phyloP scores from a whole-genome alignment of 37 sponge, comb jelly and placozoan species.

The Trichoplax adhaerens region DNA sequence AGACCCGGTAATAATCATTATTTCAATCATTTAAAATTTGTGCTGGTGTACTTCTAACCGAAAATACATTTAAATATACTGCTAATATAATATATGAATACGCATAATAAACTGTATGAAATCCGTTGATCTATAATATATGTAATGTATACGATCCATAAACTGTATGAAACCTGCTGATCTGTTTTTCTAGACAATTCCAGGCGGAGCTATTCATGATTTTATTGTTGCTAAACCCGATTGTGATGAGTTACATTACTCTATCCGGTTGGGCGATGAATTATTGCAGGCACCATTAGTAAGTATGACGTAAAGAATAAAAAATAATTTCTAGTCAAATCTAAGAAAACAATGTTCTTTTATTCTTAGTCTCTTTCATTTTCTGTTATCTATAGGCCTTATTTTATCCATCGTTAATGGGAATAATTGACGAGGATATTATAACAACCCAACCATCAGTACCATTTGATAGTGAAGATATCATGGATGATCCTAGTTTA shows the following conservation, averaged over 20 bases:
- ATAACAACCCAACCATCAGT: constrained; percentile 3
- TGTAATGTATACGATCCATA: too few relatives aligned
- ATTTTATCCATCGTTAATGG: constrained; percentile 4
- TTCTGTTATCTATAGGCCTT: neutral
- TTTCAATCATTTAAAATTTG: too few relatives aligned
- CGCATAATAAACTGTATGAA: too few relatives aligned
- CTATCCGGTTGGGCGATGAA: constrained; percentile 24
- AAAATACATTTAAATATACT: too few relatives aligned
- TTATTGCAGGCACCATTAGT: constrained; percentile 27
- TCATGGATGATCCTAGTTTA: constrained; percentile 35
- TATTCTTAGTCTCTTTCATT: neutral
- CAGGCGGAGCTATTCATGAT: too few relatives aligned
- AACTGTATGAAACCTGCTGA: too few relatives aligned
- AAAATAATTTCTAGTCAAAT: neutral
- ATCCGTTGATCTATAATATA: too few relatives aligned
- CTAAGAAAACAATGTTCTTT: constrained; percentile 14
- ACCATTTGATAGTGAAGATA: constrained; percentile 35
- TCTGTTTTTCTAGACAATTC: too few relatives aligned
- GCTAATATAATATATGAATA: too few relatives aligned
- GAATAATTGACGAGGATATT: constrained; percentile 3
- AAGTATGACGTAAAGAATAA: neutral
- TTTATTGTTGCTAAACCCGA: too few relatives aligned
- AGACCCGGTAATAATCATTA: constrained; percentile 24
- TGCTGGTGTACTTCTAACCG: too few relatives aligned
- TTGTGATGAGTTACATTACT: neutral